Percentiles rank a stretch among this genome's conserved stretches.
Evolutionary conservation across 1,140 invertebrate genomes (phyloP).

Genomic region (Capitella teleta): DNA sequence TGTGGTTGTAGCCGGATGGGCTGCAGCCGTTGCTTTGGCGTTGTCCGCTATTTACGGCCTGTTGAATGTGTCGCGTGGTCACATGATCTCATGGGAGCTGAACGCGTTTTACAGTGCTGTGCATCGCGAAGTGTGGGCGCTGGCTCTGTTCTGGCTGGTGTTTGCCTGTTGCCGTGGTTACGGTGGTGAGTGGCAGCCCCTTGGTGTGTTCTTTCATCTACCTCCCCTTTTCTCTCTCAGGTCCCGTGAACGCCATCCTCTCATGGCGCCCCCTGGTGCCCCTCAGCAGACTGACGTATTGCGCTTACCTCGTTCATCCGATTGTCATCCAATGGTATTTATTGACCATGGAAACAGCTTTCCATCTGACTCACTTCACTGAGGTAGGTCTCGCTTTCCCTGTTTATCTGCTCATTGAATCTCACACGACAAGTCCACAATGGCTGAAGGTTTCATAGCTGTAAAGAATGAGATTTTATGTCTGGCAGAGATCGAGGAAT

Average conservation of each 20-base stretch:
- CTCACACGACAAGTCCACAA: no score
- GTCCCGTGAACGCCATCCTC: constrained; percentile 57
- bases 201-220: background rate
- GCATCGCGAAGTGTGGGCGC: constrained; percentile 35
- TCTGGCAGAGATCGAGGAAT: no score
- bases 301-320: constrained; percentile 74
- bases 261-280: constrained; percentile 70
- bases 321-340: no score
- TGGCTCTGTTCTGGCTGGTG: constrained; percentile 43
- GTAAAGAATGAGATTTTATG: no score
- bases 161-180: constrained; percentile 38
- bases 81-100: constrained; percentile 10
- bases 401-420: no score
- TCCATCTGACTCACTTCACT: no score
- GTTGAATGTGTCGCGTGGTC: constrained; percentile 14
- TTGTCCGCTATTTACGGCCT: constrained; percentile 22
- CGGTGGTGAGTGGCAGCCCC: constrained; percentile 20
- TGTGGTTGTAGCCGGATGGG: constrained; percentile 15
- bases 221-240: constrained; percentile 30
- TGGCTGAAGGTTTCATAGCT: no score
- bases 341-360: no score
- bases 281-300: constrained; percentile 77
- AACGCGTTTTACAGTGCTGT: constrained; percentile 32
- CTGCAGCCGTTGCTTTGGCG: constrained; percentile 12
- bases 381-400: no score